phyloP scores from a whole-genome alignment of 2,888 invertebrate species.

The Eurois occulta region DNA sequence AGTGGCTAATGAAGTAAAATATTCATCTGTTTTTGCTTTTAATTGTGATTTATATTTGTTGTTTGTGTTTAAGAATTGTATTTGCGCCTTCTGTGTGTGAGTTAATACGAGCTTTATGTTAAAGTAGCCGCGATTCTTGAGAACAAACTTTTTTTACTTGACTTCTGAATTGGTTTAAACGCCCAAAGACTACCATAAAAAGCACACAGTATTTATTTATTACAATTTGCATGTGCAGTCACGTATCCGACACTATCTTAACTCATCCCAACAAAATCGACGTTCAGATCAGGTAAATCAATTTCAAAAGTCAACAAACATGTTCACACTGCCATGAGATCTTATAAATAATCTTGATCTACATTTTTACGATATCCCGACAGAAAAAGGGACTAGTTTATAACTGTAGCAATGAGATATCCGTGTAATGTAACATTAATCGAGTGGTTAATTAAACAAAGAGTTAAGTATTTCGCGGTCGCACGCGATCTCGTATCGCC shows the following conservation, averaged over 20 bases:
- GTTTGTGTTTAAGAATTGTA: slow-evolving; percentile 58
- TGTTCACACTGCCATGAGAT: slow-evolving; percentile 42
- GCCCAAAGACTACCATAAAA: not conserved
- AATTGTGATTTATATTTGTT: slow-evolving; percentile 72
- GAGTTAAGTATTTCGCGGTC: slow-evolving; percentile 68
- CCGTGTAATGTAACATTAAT: slow-evolving; percentile 76
- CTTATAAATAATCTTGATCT: slow-evolving; percentile 65
- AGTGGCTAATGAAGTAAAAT: slow-evolving; percentile 67
- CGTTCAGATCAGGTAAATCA: slow-evolving; percentile 45
- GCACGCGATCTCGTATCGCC: slow-evolving; percentile 71
- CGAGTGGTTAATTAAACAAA: slow-evolving; percentile 74
- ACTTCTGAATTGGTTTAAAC: not conserved
- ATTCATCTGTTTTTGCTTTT: slow-evolving; percentile 66
- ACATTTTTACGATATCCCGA: slow-evolving; percentile 65
- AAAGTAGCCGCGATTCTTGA: not conserved
- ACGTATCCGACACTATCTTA: slow-evolving; percentile 28
- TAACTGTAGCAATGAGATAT: slow-evolving; percentile 71
- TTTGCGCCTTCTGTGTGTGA: slow-evolving; percentile 59
- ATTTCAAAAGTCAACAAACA: slow-evolving; percentile 47
- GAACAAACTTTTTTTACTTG: not conserved
- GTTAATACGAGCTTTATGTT: not conserved
- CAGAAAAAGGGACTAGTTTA: slow-evolving; percentile 64
- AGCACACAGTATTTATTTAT: not conserved
- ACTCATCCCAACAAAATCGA: slow-evolving; percentile 39
- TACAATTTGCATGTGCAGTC: slow-evolving; percentile 40